A percentile compares a stretch with the other conserved stretches of the same genome.
These are phyloP conservation scores for Hystrix cristata DNA, from an alignment of 2,113 vertebrate species.

Conservation along the genomic window DNA sequence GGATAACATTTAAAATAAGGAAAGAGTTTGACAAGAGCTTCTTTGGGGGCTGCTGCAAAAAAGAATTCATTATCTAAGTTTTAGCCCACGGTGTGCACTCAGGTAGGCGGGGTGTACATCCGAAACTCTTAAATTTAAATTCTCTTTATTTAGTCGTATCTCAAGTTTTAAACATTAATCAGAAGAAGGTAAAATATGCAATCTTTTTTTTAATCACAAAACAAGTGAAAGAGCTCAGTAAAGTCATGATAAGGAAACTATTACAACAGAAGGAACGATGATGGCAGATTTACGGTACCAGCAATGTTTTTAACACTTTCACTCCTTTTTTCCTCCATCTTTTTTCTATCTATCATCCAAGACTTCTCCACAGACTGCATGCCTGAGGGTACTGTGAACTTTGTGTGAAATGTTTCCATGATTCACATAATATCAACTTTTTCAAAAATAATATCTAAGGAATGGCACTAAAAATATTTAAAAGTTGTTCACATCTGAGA, in stretches of 20 bases:
- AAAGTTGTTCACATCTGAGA: neutral
- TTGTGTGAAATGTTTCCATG: neutral
- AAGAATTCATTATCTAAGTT: neutral
- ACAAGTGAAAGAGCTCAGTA: neutral
- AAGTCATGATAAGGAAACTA: neutral
- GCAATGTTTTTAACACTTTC: neutral
- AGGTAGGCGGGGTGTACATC: rapidly evolving
- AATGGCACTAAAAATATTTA: neutral
- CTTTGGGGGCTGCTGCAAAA: neutral
- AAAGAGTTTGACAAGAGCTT: neutral
- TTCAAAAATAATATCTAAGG: neutral
- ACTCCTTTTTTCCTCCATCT: neutral
- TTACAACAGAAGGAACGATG: neutral
- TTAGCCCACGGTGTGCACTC: neutral
- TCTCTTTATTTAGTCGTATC: neutral
- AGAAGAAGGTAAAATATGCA: neutral
- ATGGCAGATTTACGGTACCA: neutral
- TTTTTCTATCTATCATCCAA: neutral
- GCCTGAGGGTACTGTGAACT: neutral
- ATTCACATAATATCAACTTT: neutral
- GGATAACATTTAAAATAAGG: neutral
- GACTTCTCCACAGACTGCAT: neutral
- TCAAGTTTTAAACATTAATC: neutral
- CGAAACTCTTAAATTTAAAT: neutral
- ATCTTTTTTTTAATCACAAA: neutral